A percentile compares a stretch with the other conserved stretches of the same genome.
phyloP scores from a whole-genome alignment of 2,888 invertebrate genomes.

The Pomacea canaliculata region DNA sequence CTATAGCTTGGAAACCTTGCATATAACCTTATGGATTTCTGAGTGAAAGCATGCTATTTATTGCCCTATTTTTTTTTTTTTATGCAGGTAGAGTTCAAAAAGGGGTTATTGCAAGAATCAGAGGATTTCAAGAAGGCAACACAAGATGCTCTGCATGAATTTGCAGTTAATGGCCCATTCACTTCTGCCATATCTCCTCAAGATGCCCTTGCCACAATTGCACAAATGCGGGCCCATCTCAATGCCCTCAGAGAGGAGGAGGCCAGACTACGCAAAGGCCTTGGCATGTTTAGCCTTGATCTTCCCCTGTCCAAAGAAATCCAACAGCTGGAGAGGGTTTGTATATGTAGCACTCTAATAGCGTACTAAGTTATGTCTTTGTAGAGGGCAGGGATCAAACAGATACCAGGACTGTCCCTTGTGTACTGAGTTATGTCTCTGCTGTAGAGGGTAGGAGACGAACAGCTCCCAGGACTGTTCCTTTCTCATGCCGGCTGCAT shows the following conservation, averaged over 20 bases:
- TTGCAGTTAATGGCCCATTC: slow-evolving; percentile 76
- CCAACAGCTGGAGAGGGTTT: slow-evolving; percentile 66
- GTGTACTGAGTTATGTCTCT: too few relatives aligned
- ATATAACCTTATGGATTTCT: too few relatives aligned
- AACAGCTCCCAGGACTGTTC: too few relatives aligned
- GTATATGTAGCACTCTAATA: neutral
- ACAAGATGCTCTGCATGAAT: slow-evolving; percentile 78
- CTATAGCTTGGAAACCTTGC: too few relatives aligned
- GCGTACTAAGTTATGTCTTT: too few relatives aligned
- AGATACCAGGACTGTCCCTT: too few relatives aligned
- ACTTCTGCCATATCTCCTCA: slow-evolving; percentile 50
- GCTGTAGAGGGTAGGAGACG: too few relatives aligned
- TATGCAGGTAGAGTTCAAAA: slow-evolving; percentile 73
- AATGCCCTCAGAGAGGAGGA: slow-evolving; percentile 77
- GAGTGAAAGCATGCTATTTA: too few relatives aligned
- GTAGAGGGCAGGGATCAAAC: too few relatives aligned
- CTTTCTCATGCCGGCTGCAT: too few relatives aligned
- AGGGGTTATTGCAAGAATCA: slow-evolving; percentile 78
- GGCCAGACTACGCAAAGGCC: slow-evolving; percentile 75
- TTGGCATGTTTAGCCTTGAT: slow-evolving; percentile 83
- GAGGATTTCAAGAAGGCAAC: slow-evolving; percentile 81
- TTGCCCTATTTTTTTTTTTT: neutral
- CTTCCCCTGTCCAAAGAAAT: slow-evolving; percentile 75
- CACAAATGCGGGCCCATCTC: slow-evolving; percentile 58
- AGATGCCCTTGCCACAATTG: slow-evolving; percentile 65